Conservation (phyloP, 2,797 vertebrate genomes). For the Danionella dracula region DNA sequence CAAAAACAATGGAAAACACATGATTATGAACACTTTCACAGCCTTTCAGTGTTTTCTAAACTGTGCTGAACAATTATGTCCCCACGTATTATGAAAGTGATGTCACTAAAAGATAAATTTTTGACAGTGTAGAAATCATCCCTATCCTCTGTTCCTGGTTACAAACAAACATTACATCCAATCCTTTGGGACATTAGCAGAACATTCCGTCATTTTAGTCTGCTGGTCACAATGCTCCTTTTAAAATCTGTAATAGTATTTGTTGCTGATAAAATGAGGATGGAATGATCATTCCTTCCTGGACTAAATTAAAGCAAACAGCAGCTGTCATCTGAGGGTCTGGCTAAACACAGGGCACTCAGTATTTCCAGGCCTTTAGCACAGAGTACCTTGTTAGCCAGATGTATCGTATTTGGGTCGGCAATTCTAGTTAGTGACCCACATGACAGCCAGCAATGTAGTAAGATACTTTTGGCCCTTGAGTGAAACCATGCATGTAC, state of each 20-base stretch:
- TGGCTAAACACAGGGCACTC: constrained; percentile 44
- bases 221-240: constrained; percentile 52
- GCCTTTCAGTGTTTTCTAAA: no score
- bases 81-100: no score
- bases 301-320: constrained; percentile 62
- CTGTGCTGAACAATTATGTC: no score
- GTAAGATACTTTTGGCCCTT: neutral
- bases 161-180: no score
- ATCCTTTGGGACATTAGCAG: no score
- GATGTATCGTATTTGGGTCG: constrained; percentile 13
- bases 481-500: neutral
- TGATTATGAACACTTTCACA: no score
- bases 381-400: constrained; percentile 9
- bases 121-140: no score
- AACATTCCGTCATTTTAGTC: constrained; percentile 4
- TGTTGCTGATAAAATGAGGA: constrained; percentile 45
- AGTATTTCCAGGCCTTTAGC: constrained; percentile 27
- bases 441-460: neutral
- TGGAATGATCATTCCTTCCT: constrained; percentile 55
- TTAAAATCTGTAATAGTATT: constrained; percentile 59
- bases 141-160: no score
- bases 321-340: constrained; percentile 44
- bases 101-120: no score
- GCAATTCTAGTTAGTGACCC: constrained; percentile 3
- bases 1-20: no score